A percentile compares a stretch with the other conserved stretches of the same genome.
Evolutionary conservation across 2,797 vertebrate species (phyloP).

Genomic region (Telmatherina bonti): DNA sequence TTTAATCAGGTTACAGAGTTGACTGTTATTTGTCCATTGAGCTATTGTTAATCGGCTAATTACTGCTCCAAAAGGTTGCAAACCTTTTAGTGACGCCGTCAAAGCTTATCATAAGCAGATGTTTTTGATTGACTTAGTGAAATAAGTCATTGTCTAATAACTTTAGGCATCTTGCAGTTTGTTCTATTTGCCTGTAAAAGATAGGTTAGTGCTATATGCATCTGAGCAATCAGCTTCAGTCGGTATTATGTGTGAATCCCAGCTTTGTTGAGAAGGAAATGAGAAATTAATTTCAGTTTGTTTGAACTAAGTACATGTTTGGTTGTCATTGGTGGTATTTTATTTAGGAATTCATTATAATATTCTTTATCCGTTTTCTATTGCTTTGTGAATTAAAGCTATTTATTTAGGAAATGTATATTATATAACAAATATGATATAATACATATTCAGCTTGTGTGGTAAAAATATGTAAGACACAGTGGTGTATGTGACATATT

Average conservation of each 20-base stretch:
- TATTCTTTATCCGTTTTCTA: background rate
- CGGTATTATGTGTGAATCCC: background rate
- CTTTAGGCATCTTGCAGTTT: background rate
- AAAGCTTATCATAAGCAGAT: background rate
- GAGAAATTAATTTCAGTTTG: background rate
- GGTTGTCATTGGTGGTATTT: background rate
- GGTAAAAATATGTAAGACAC: background rate
- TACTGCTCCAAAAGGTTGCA: background rate
- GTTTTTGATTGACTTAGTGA: background rate
- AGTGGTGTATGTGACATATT: slow-evolving; percentile 14
- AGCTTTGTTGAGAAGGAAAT: background rate
- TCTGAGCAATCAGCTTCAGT: background rate
- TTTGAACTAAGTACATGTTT: background rate
- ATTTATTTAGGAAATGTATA: background rate
- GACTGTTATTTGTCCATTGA: slow-evolving; percentile 3
- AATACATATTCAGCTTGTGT: too few species aligned
- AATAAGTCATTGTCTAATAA: slow-evolving; percentile 1
- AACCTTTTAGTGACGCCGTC: background rate
- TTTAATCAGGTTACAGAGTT: background rate
- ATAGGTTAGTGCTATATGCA: background rate
- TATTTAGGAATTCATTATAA: background rate
- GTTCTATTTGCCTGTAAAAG: background rate
- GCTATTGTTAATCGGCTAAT: background rate
- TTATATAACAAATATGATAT: background rate
- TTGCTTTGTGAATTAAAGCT: too few species aligned